Evolutionary conservation across 2,113 vertebrate genomes (phyloP).

Genomic region (Mus musculus): DNA sequence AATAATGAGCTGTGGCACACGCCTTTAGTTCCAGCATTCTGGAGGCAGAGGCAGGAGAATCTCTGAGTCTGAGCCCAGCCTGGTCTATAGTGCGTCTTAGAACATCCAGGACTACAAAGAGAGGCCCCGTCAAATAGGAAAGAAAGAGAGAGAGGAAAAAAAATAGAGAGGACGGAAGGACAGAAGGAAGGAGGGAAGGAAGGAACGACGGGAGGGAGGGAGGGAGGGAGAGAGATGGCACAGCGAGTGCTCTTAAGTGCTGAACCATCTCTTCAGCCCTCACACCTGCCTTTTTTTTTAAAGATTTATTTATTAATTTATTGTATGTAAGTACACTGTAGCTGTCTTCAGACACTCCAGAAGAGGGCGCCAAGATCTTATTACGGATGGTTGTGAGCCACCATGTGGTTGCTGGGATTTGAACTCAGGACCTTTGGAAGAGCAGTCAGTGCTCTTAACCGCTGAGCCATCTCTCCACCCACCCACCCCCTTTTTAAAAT

Average conservation of each 20-base stretch:
- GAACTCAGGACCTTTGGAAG: too few species aligned
- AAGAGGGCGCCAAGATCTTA: too few species aligned
- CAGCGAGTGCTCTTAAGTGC: not conserved
- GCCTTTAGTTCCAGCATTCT: not conserved
- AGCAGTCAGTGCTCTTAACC: too few species aligned
- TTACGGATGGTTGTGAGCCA: too few species aligned
- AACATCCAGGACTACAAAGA: not conserved
- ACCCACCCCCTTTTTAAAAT: too few species aligned
- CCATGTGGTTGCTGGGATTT: too few species aligned
- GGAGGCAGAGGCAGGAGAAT: not conserved
- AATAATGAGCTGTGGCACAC: not conserved
- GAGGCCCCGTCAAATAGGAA: not conserved
- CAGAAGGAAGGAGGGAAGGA: not conserved
- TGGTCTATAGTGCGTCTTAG: not conserved
- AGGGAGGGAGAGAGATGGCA: accelerated
- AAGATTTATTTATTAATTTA: too few species aligned
- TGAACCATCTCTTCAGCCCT: not conserved
- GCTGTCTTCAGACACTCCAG: too few species aligned
- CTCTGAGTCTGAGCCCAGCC: not conserved
- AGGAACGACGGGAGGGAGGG: too few species aligned
- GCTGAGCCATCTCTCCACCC: too few species aligned
- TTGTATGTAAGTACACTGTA: too few species aligned
- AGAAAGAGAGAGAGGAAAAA: not conserved
- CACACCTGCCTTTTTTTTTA: not conserved
- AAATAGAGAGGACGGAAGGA: accelerated